phyloP scores from a whole-genome alignment of 2,797 vertebrate genomes.

The Sebastes dallii region DNA sequence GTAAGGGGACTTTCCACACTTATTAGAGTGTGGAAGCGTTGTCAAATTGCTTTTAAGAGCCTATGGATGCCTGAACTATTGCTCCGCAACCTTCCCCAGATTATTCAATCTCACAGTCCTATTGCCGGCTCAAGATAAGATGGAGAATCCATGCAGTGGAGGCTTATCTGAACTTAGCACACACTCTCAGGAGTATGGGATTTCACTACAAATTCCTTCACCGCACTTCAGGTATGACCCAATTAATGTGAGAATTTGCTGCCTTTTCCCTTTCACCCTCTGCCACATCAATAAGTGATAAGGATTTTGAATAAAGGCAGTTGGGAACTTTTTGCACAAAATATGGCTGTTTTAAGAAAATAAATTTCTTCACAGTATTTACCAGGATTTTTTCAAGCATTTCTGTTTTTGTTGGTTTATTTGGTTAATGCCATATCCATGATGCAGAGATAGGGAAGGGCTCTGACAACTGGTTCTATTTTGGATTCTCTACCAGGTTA shows the following conservation, averaged over 20 bases:
- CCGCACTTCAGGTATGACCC: slow-evolving; percentile 81
- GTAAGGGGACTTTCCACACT: slow-evolving; percentile 58
- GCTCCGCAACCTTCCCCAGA: slow-evolving; percentile 78
- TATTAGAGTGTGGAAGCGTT: slow-evolving; percentile 74
- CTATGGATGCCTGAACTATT: slow-evolving; percentile 80
- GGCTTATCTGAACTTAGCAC: slow-evolving; percentile 91
- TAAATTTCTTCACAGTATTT: neutral
- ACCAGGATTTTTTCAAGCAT: neutral
- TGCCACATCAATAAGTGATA: slow-evolving; percentile 74
- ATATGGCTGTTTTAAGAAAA: slow-evolving; percentile 8
- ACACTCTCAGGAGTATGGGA: slow-evolving; percentile 81
- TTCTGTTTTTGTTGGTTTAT: neutral
- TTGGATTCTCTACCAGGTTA: neutral
- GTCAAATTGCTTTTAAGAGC: slow-evolving; percentile 81
- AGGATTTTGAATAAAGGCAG: slow-evolving; percentile 56
- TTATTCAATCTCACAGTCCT: slow-evolving; percentile 83
- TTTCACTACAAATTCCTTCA: slow-evolving; percentile 79
- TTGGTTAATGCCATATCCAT: neutral
- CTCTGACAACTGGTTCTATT: neutral
- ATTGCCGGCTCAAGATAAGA: slow-evolving; percentile 83
- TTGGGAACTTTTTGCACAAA: slow-evolving; percentile 39
- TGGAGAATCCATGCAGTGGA: slow-evolving; percentile 85
- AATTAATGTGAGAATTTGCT: slow-evolving; percentile 79
- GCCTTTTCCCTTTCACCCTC: slow-evolving; percentile 57
- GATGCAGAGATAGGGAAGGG: neutral